Conservation (phyloP, 2,888 invertebrate genomes). For the Sinelater perroti region DNA sequence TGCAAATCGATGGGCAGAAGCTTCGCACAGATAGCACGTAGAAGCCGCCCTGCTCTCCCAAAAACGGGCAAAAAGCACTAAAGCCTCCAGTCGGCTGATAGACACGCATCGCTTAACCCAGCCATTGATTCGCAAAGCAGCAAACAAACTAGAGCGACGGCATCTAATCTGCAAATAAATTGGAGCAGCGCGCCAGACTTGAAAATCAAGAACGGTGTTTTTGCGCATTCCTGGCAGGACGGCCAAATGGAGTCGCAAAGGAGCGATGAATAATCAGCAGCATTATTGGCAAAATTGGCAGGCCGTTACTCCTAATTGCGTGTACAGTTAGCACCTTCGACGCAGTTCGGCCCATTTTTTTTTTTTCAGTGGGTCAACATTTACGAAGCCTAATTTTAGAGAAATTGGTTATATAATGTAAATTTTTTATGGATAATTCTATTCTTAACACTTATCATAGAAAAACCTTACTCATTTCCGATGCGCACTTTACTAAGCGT, state of each 20-base stretch:
- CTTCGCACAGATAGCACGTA: neutral
- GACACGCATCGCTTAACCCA: neutral
- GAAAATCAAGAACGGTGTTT: constrained; percentile 25
- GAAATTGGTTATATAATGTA: too few species aligned
- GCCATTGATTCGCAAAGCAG: constrained; percentile 6
- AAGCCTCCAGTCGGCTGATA: neutral
- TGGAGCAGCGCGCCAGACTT: constrained; percentile 9
- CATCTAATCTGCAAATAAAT: neutral
- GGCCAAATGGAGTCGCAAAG: constrained; percentile 20
- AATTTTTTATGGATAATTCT: too few species aligned
- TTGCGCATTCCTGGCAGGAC: constrained; percentile 17
- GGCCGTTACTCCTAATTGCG: constrained; percentile 33
- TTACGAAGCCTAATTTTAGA: too few species aligned
- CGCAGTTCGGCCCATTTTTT: constrained; percentile 15
- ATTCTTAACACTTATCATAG: too few species aligned
- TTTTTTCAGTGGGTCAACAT: too few species aligned
- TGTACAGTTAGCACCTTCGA: constrained; percentile 31
- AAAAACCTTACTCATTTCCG: too few species aligned
- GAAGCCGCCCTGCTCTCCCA: neutral
- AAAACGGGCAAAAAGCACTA: neutral
- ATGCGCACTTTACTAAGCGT: too few species aligned
- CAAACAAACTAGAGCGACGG: neutral
- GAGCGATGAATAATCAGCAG: constrained; percentile 26
- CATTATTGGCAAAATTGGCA: constrained; percentile 31
- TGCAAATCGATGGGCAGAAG: too few species aligned